Percentiles rank a stretch among this genome's conserved stretches.
Evolutionary conservation across 2,888 invertebrate species (phyloP).

Genomic region (Ganaspis brasiliensis): DNA sequence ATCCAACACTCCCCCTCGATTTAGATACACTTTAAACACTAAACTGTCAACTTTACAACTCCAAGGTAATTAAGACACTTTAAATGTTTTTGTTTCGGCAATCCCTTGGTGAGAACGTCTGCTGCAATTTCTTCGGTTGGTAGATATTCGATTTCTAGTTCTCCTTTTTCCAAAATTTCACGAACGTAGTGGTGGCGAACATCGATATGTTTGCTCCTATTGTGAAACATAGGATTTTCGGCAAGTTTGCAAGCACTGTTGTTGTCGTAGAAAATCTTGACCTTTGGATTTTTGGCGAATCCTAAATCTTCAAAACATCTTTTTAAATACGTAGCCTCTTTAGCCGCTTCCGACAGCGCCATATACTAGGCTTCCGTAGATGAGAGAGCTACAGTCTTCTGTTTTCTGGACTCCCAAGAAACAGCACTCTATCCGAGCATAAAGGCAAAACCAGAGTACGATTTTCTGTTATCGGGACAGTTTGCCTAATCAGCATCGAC

Average conservation of each 20-base stretch:
- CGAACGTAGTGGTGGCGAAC: constrained; percentile 46
- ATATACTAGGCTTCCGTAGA: constrained; percentile 53
- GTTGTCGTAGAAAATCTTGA: constrained; percentile 46
- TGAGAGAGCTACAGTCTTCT: constrained; percentile 47
- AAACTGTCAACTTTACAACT: background rate
- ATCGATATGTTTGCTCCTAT: constrained; percentile 49
- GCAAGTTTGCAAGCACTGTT: constrained; percentile 45
- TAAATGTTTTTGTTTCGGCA: too few species aligned
- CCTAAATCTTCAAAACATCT: constrained; percentile 36
- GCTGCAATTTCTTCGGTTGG: constrained; percentile 20
- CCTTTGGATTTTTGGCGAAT: background rate
- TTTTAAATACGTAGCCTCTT: constrained; percentile 44
- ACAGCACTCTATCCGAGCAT: constrained; percentile 45
- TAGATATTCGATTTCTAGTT: constrained; percentile 12
- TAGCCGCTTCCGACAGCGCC: constrained; percentile 48
- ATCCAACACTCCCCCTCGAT: constrained; percentile 8
- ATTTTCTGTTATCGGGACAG: constrained; percentile 55
- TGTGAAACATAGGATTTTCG: constrained; percentile 46
- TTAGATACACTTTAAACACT: background rate
- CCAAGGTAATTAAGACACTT: background rate
- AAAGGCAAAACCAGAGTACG: constrained; percentile 60
- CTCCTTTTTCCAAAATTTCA: constrained; percentile 24
- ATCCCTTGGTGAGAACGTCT: background rate
- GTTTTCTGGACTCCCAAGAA: constrained; percentile 54
- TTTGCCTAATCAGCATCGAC: constrained; percentile 63